A percentile compares a stretch with the other conserved stretches of the same genome.
Evolutionary conservation across 37 sponge, comb jelly and placozoan genomes (phyloP).

Genomic region (Agelas oroides): DNA sequence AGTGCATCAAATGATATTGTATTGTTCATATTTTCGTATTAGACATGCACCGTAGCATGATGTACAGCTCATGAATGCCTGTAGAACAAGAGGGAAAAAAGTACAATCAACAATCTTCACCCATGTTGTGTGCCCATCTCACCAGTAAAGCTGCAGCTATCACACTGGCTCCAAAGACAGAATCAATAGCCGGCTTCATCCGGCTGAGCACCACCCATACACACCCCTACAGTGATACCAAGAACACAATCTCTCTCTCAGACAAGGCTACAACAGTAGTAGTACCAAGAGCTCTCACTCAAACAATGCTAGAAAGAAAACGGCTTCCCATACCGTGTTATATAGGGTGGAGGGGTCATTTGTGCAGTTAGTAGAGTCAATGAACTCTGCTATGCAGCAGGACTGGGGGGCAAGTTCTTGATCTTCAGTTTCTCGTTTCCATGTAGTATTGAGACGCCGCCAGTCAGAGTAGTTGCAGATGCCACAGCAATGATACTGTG

Average conservation of each 20-base stretch:
- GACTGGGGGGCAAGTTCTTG: constrained; percentile 8
- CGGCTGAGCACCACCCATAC: background rate
- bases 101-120: background rate
- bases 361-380: background rate
- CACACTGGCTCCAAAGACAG: constrained; percentile 19
- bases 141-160: constrained; percentile 12
- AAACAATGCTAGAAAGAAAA: no score
- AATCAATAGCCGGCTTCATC: constrained; percentile 15
- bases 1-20: constrained; percentile 21
- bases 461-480: constrained; percentile 40
- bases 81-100: background rate
- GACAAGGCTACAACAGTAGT: no score
- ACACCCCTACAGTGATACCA: constrained; percentile 36
- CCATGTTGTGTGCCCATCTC: no score
- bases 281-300: no score
- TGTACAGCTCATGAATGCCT: constrained; percentile 4
- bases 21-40: constrained; percentile 39
- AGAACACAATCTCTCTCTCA: background rate
- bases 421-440: background rate
- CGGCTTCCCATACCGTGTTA: no score
- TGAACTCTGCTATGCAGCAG: background rate
- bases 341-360: background rate
- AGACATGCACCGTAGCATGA: constrained; percentile 36
- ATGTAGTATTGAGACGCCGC: constrained; percentile 11
- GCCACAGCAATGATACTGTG: constrained; percentile 44